phyloP scores from a whole-genome alignment of 2,888 invertebrate species.

The Therioaphis trifolii region DNA sequence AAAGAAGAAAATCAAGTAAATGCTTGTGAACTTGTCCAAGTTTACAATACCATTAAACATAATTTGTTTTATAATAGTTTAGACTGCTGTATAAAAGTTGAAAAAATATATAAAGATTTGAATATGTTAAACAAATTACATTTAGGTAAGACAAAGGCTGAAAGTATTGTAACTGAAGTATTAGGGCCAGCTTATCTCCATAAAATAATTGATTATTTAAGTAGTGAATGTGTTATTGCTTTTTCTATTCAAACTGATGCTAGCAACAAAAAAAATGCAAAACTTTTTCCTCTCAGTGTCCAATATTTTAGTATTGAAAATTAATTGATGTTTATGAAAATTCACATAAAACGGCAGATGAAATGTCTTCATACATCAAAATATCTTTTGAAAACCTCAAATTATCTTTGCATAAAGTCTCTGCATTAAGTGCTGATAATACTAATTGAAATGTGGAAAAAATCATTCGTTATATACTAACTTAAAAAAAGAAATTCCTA shows the following conservation, averaged over 20 bases:
- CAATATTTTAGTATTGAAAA: slow-evolving; percentile 44
- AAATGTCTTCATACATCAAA: slow-evolving; percentile 15
- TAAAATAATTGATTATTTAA: slow-evolving; percentile 26
- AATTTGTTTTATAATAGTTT: slow-evolving; percentile 65
- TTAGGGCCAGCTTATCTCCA: slow-evolving; percentile 13
- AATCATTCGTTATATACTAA: slow-evolving; percentile 37
- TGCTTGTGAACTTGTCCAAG: slow-evolving; percentile 65
- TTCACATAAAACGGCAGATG: slow-evolving; percentile 20
- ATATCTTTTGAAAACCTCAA: slow-evolving; percentile 36
- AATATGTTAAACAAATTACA: slow-evolving; percentile 62
- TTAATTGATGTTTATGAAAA: slow-evolving; percentile 46
- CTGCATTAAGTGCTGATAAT: slow-evolving; percentile 32
- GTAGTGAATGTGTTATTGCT: slow-evolving; percentile 11
- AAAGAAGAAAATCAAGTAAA: slow-evolving; percentile 64
- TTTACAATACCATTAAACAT: slow-evolving; percentile 65
- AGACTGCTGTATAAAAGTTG: slow-evolving; percentile 65
- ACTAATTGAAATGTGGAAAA: slow-evolving; percentile 42
- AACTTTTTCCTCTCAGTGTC: slow-evolving; percentile 33
- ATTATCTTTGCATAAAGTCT: slow-evolving; percentile 24
- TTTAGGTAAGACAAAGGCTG: slow-evolving; percentile 48
- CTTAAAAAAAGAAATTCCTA: slow-evolving; percentile 25
- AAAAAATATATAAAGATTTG: slow-evolving; percentile 64
- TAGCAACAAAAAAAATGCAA: slow-evolving; percentile 45
- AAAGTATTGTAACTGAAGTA: slow-evolving; percentile 43
- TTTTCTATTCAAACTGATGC: slow-evolving; percentile 48